Percentiles rank a stretch among this genome's conserved stretches.
Evolutionary conservation across 2,797 vertebrate genomes (phyloP).

Genomic region (Micropoecilia bifurca): DNA sequence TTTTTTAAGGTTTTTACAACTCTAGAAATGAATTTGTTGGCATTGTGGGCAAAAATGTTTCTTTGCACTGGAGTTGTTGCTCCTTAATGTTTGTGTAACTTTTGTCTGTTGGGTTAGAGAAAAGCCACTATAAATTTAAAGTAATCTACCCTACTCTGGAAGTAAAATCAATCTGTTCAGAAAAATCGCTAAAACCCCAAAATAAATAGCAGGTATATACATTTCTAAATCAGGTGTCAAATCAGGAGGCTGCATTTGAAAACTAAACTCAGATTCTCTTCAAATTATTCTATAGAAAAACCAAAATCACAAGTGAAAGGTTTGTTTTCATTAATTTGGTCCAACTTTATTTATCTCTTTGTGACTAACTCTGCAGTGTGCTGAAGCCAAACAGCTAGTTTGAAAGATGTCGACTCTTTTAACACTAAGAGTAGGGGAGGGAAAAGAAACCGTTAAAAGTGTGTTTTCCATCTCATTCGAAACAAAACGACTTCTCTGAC

Average conservation of each 20-base stretch:
- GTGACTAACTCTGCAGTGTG: constrained; percentile 41
- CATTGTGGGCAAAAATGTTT: neutral
- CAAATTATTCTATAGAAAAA: neutral
- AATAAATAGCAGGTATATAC: neutral
- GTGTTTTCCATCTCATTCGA: neutral
- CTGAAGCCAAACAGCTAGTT: constrained; percentile 33
- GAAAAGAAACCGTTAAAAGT: neutral
- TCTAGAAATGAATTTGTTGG: neutral
- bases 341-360: constrained; percentile 66
- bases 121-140: neutral
- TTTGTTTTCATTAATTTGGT: constrained; percentile 65
- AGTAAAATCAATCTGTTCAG: neutral
- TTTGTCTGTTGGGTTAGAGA: neutral
- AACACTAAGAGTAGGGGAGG: constrained; percentile 11
- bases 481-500: constrained; percentile 37
- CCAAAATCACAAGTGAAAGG: constrained; percentile 10
- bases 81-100: neutral
- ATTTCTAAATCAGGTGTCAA: neutral
- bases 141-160: too few species aligned
- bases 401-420: constrained; percentile 20
- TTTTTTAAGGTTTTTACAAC: neutral
- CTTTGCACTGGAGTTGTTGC: neutral
- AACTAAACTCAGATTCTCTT: neutral
- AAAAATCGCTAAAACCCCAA: neutral
- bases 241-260: neutral